Evolutionary conservation across 2,113 vertebrate species (phyloP), one percentile per base, ranked within the genome.

Genomic region (Gymnarchus niloticus): DNA sequence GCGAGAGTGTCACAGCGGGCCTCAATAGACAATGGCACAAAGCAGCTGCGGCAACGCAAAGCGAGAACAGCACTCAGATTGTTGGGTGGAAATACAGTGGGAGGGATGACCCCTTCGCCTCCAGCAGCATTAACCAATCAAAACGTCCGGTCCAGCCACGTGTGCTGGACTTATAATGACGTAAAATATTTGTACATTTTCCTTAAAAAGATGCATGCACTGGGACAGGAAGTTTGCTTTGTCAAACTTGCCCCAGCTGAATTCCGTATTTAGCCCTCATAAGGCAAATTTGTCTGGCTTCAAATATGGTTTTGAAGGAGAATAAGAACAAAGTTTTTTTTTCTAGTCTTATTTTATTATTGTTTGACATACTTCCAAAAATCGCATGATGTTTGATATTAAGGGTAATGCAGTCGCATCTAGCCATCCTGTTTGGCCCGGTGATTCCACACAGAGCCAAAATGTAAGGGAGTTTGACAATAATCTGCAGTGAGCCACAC

Each of bases 11-110:
- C 48, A 51, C 56, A 49, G 54, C 65, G 59, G 21, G 51, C 41
- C 23, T 86, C 82, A 87, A 90, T 88, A 77, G 83, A 90, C 86
- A 89, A 86, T 85, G 78, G 56, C 84, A 78, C 52, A 85, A n/a
- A 77, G 54, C 82, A 81, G 82, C 56, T 69, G 69, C 65, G 37
- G 56, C 49, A 56, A 56, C 44, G 78, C 81, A 81, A 46, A 17
- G 21, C 51, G 85, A 88, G 33, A 88, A 85, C 86, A 86, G 88
- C 83, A 17, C 8, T 41, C 57, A 46, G 85, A 88, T 88, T 87
- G 83, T 88, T 85, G 54, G 37, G 59, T 56, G 59, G 44, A 76
- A 86, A 51, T 21, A n/a, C 54, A 81, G 83, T 86, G 83, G 56
- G 87, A 44, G n/a, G n/a, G 77, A 37, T 21, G 12, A 10, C 56